phyloP scores from a whole-genome alignment of 2,113 vertebrate genomes.

The Oostethus manadensis region DNA sequence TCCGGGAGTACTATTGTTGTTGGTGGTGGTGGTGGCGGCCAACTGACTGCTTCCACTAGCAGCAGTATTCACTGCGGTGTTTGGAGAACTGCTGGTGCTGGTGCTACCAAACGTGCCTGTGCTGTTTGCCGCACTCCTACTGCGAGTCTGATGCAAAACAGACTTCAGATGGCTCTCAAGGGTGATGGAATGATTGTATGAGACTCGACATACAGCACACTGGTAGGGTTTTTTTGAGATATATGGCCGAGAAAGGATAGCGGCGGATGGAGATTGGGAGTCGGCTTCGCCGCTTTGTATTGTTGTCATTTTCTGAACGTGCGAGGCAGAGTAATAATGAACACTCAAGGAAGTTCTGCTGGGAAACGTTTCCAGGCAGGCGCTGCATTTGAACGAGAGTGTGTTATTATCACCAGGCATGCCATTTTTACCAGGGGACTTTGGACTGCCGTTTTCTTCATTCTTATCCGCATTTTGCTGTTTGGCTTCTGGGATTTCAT shows the following conservation, averaged over 20 bases:
- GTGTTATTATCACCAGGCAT: conserved; percentile 58
- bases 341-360: conserved; percentile 82
- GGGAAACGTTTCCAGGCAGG: conserved; percentile 84
- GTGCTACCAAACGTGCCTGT: conserved; percentile 29
- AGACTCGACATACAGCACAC: conserved; percentile 84
- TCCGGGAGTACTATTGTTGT: conserved; percentile 55
- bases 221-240: conserved; percentile 83
- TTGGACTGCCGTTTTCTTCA: conserved; percentile 52
- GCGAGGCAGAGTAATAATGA: conserved; percentile 85
- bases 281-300: conserved; percentile 57
- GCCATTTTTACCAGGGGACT: conserved; percentile 50
- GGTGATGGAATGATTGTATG: conserved; percentile 89
- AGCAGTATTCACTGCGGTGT: conserved; percentile 38
- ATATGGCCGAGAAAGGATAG: conserved; percentile 54
- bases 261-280: conserved; percentile 17
- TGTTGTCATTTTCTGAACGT: conserved; percentile 84
- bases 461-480: conserved; percentile 47
- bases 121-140: conserved; percentile 68
- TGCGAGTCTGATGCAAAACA: conserved; percentile 85
- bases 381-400: conserved; percentile 81
- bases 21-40: conserved; percentile 51
- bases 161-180: conserved; percentile 90
- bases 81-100: conserved; percentile 36
- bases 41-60: conserved; percentile 50
- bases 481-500: conserved; percentile 40